phyloP scores from a whole-genome alignment of 2,113 vertebrate species.

The Puntigrus tetrazona region DNA sequence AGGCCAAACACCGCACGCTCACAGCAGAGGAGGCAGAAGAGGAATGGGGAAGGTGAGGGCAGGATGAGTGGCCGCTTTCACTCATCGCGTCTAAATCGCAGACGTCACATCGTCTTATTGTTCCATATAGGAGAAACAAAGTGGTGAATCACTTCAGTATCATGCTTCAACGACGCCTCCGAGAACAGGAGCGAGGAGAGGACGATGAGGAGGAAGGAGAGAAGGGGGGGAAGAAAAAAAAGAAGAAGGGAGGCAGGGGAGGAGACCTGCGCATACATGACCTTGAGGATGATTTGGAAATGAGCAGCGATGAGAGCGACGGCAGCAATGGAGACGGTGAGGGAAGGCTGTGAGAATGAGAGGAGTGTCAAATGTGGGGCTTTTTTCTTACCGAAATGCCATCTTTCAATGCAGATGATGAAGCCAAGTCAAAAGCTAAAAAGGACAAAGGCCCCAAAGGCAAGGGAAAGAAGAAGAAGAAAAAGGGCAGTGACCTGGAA shows the following conservation, averaged over 20 bases:
- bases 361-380: not conserved
- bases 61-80: too few relatives aligned
- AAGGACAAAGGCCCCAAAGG: constrained; percentile 73
- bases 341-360: constrained; percentile 1
- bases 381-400: not conserved
- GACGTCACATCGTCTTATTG: not conserved
- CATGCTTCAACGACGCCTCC: constrained; percentile 90
- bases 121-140: constrained; percentile 83
- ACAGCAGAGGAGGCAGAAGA: constrained; percentile 92
- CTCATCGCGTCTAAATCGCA: not conserved
- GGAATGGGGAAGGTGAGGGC: constrained; percentile 87
- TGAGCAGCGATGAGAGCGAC: constrained; percentile 86
- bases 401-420: constrained; percentile 67
- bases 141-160: constrained; percentile 95
- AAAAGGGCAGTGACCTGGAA: constrained; percentile 75
- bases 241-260: constrained; percentile 75
- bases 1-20: constrained; percentile 87
- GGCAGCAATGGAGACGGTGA: constrained; percentile 82
- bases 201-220: constrained; percentile 80
- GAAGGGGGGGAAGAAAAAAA: constrained; percentile 72
- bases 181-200: constrained; percentile 81
- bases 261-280: constrained; percentile 85
- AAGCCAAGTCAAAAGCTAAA: constrained; percentile 69
- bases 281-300: constrained; percentile 88
- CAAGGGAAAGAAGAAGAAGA: constrained; percentile 79